These are phyloP conservation scores for Smutsia gigantea DNA, from an alignment of 2,797 vertebrate species.

Conservation along the genomic window DNA sequence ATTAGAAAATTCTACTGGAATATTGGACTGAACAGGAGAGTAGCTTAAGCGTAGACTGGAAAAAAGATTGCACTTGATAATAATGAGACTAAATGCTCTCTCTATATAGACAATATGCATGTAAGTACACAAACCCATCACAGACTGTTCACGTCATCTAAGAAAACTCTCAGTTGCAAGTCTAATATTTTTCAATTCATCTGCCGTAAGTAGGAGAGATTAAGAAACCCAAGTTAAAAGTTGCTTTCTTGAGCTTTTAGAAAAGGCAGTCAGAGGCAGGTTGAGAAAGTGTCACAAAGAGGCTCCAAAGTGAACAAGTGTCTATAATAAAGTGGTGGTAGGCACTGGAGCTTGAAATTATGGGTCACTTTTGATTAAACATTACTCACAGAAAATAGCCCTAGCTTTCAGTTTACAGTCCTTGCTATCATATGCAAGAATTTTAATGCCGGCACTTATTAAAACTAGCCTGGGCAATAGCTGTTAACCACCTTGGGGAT, in stretches of 20 bases:
- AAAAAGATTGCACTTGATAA: background rate
- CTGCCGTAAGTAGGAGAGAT: background rate
- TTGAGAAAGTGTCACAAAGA: background rate
- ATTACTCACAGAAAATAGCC: slow-evolving; percentile 79
- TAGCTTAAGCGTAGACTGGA: background rate
- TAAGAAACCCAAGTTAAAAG: background rate
- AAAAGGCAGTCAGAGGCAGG: background rate
- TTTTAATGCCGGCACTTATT: slow-evolving; percentile 81
- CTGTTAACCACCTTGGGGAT: background rate
- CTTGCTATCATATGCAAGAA: slow-evolving; percentile 70
- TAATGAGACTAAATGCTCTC: background rate
- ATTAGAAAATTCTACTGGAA: background rate
- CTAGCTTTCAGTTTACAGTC: slow-evolving; percentile 72
- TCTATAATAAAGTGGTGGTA: slow-evolving; percentile 78
- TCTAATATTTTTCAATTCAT: background rate
- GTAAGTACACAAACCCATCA: background rate
- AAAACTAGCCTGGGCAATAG: slow-evolving; percentile 62
- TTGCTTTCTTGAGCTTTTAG: background rate
- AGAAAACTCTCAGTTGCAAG: background rate
- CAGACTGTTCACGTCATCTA: background rate
- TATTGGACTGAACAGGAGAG: background rate
- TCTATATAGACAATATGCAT: background rate
- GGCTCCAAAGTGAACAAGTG: slow-evolving; percentile 36
- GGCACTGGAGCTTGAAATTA: slow-evolving; percentile 86
- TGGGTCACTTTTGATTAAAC: slow-evolving; percentile 87